Evolutionary conservation across 35 echinoderm and acorn worm genomes (phyloP), one percentile per base, ranked within the genome.

Genomic region (Anneissia japonica): DNA sequence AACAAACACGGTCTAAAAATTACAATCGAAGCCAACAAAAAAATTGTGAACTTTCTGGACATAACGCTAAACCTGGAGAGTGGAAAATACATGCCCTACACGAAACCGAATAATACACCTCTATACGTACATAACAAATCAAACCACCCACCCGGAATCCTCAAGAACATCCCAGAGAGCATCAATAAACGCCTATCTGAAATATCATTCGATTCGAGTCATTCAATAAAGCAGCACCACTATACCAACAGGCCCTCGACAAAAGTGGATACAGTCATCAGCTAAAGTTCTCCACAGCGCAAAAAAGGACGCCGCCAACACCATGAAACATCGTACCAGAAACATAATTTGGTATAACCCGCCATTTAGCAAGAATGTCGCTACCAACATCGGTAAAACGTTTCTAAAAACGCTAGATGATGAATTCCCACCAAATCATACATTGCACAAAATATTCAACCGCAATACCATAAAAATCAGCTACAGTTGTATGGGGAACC

Each of bases 51-150:
- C 34, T 41, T 77, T 73, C 41, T 84, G 26, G 82, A 84, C 74
- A 32, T 86, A 35, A 86, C 72, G 3, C 31, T 86, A 9, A 34
- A 86, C 84, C 73, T 86, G 6, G 9, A 19, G 7, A 73, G n/a
- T 31, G 3, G 84, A 0, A 28, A 3, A 26, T 76, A 86, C 36
- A 26, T 36, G 31, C 84, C 72, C 1, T 86, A 73, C 46, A 19
- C 36, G 35, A 86, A 86, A 86, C 84, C 72, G 35, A 76, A 75
- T 77, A 73, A 86, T 39, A 13, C 19, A 34, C 84, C 84, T 5
- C 0, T 86, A 73, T 86, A 86, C 0, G 39, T 86, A 17, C 75
- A 86, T 35, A 64, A 0, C 34, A 21, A 75, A 30, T 86, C 84
- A 46, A 86, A 86, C 28, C 84, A 77, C 30, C 84, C 74, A 77